A percentile compares a stretch with the other conserved stretches of the same genome.
Evolutionary conservation across 1,140 invertebrate genomes (phyloP).

Genomic region (Dreissena polymorpha): DNA sequence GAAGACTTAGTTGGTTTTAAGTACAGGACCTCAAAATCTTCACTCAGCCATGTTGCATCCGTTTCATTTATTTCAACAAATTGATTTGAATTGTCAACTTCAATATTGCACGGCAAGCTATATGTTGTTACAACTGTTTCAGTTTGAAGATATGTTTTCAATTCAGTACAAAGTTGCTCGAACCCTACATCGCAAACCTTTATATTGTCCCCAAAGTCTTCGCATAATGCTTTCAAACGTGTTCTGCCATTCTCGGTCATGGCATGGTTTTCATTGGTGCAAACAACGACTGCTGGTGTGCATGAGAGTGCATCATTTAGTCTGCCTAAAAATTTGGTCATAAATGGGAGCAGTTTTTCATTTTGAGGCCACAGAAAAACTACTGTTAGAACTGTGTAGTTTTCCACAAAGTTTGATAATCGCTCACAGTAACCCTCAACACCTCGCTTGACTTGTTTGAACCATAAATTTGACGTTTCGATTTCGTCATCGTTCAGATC

Average conservation of each 20-base stretch:
- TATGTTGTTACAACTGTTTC: conserved; percentile 5
- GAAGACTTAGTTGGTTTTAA: conserved; percentile 44
- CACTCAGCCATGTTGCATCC: conserved; percentile 58
- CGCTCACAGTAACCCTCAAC: conserved; percentile 48
- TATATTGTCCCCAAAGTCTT: conserved; percentile 5
- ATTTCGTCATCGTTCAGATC: conserved; percentile 24
- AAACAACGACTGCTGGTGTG: conserved; percentile 43
- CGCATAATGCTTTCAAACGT: not conserved
- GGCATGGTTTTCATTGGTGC: conserved; percentile 19
- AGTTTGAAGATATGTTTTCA: not conserved
- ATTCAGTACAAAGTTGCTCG: not conserved
- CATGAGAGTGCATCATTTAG: conserved; percentile 40
- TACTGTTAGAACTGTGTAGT: conserved; percentile 58
- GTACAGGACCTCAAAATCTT: conserved; percentile 65
- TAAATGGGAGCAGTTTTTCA: conserved; percentile 48
- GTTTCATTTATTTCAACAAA: conserved; percentile 15
- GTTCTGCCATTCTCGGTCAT: not conserved
- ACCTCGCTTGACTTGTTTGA: conserved; percentile 38
- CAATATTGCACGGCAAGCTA: conserved; percentile 19
- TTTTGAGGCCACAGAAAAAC: conserved; percentile 59
- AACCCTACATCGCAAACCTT: not conserved
- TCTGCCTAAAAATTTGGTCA: conserved; percentile 59
- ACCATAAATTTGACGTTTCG: conserved; percentile 49
- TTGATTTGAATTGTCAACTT: not conserved
- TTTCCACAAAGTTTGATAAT: conserved; percentile 50